phyloP scores from a whole-genome alignment of 2,113 vertebrate genomes.

The Thamnaconus septentrionalis region DNA sequence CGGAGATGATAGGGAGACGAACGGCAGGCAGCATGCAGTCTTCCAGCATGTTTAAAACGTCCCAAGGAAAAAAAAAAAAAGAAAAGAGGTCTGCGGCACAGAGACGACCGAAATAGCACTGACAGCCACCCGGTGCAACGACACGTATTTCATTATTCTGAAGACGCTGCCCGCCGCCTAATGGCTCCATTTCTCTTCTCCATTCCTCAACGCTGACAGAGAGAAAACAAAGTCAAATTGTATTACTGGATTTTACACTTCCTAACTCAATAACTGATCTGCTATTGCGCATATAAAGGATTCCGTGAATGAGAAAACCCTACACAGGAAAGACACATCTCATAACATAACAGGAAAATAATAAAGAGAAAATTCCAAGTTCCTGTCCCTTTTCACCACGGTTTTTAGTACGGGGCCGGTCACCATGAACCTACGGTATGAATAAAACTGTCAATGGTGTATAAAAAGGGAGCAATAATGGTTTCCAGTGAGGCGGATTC shows the following conservation, averaged over 20 bases:
- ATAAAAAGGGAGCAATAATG: slow-evolving; percentile 26
- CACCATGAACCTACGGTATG: slow-evolving; percentile 21
- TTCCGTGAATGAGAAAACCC: slow-evolving; percentile 1
- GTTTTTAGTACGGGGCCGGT: slow-evolving; percentile 50
- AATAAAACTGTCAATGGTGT: slow-evolving; percentile 50
- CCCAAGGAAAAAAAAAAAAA: no score
- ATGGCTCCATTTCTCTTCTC: slow-evolving; percentile 9
- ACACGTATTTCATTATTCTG: slow-evolving; percentile 10
- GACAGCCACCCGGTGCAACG: not conserved
- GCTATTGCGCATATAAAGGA: slow-evolving; percentile 14
- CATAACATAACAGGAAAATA: slow-evolving; percentile 43
- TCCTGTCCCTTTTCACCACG: slow-evolving; percentile 32
- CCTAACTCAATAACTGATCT: slow-evolving; percentile 11
- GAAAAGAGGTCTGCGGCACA: no score
- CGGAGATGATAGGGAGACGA: slow-evolving; percentile 35
- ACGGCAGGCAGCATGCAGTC: slow-evolving; percentile 51
- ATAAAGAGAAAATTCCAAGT: slow-evolving; percentile 50
- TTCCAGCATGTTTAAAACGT: slow-evolving; percentile 58
- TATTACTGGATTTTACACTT: slow-evolving; percentile 10
- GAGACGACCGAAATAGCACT: no score
- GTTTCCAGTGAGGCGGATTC: slow-evolving; percentile 57
- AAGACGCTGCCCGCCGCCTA: slow-evolving; percentile 26
- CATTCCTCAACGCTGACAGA: slow-evolving; percentile 15
- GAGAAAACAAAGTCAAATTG: not conserved
- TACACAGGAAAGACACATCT: slow-evolving; percentile 4